These are phyloP conservation scores for Cricetomys ansorgei DNA, from an alignment of 2,113 vertebrate species.

Conservation along the genomic window DNA sequence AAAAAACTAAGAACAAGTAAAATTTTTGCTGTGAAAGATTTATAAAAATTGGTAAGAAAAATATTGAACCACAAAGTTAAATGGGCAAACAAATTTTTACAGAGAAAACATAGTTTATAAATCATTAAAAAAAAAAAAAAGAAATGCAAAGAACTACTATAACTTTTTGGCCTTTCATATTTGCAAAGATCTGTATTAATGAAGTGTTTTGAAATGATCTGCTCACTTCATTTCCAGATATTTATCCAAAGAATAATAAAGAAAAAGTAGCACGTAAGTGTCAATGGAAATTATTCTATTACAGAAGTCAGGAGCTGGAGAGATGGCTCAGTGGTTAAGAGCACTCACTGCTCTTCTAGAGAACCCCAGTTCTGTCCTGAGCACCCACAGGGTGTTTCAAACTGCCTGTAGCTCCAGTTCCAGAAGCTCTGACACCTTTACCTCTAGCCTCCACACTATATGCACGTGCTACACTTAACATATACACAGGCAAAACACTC, in stretches of 20 bases:
- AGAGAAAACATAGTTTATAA: neutral
- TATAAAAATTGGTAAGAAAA: neutral
- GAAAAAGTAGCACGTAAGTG: neutral
- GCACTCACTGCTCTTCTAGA: neutral
- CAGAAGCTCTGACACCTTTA: neutral
- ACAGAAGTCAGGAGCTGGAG: neutral
- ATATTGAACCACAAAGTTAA: conserved; percentile 14
- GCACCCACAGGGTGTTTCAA: neutral
- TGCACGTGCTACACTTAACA: neutral
- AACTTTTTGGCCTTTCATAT: neutral
- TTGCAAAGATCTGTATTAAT: neutral
- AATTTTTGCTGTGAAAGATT: neutral
- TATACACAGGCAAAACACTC: no score
- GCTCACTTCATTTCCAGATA: neutral
- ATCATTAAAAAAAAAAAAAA: conserved; percentile 4
- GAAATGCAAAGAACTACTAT: neutral
- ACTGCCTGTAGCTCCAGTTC: neutral
- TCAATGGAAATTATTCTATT: neutral
- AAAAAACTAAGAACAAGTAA: conserved; percentile 1
- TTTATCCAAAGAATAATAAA: conserved; percentile 16
- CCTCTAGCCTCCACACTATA: neutral
- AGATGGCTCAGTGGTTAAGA: neutral
- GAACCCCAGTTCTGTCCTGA: neutral
- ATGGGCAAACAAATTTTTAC: neutral
- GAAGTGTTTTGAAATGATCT: neutral